Conservation (phyloP, 2,888 invertebrate species). For the Altica lythri region DNA sequence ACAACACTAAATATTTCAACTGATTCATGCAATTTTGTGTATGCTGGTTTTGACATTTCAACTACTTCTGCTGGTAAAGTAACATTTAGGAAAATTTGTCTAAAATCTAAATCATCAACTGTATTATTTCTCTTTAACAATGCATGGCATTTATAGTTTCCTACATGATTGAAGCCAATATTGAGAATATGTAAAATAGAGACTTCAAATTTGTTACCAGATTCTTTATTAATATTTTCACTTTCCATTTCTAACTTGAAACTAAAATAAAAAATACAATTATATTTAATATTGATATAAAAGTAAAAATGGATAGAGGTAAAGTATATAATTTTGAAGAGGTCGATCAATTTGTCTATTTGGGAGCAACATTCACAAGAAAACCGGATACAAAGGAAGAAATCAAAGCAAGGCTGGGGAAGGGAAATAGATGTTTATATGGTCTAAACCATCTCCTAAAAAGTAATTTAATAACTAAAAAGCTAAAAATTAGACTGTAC, state of each 20-base stretch:
- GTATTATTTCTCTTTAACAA: constrained; percentile 55
- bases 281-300: neutral
- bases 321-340: no score
- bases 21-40: constrained; percentile 60
- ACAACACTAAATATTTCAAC: constrained; percentile 62
- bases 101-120: constrained; percentile 49
- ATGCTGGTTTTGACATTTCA: constrained; percentile 56
- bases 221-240: constrained; percentile 55
- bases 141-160: constrained; percentile 65
- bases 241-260: constrained; percentile 54
- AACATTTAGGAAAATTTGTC: constrained; percentile 53
- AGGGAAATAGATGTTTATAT: no score
- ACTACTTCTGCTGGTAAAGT: constrained; percentile 60
- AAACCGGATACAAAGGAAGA: no score
- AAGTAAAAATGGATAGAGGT: no score
- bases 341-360: no score
- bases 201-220: constrained; percentile 54
- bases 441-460: no score
- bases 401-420: no score
- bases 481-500: no score
- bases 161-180: constrained; percentile 63
- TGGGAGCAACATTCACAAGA: no score
- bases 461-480: no score
- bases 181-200: constrained; percentile 61
- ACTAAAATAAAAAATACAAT: constrained; percentile 42